Percentiles rank a stretch among this genome's conserved stretches.
Evolutionary conservation across 2,797 vertebrate genomes (phyloP).

Genomic region (Anisognathus igniventris): DNA sequence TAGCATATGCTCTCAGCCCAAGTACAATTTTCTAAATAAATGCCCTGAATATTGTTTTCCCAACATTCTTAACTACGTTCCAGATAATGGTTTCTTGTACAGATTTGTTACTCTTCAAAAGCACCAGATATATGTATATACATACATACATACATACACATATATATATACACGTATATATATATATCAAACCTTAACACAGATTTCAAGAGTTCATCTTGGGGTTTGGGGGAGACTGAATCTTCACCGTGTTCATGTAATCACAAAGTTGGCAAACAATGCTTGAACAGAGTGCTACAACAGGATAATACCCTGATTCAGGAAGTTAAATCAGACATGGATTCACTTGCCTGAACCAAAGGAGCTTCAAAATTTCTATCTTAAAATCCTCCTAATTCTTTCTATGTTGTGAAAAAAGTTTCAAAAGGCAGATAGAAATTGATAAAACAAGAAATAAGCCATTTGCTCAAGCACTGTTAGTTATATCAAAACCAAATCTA

Average conservation of each 20-base stretch:
- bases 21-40: neutral
- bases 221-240: neutral
- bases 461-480: neutral
- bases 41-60: neutral
- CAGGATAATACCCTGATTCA: neutral
- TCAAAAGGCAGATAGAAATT: neutral
- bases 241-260: neutral
- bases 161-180: neutral
- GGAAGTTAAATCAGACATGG: neutral
- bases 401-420: neutral
- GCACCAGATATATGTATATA: neutral
- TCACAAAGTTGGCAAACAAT: neutral
- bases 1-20: neutral
- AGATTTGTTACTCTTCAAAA: neutral
- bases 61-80: neutral
- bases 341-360: neutral
- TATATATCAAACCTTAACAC: neutral
- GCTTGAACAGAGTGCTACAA: neutral
- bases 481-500: neutral
- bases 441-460: neutral
- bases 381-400: neutral
- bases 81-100: neutral
- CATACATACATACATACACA: fast-evolving
- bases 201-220: neutral
- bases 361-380: neutral